Base-by-base conservation (phyloP, 2,888 invertebrate species). In the Tuberolachnus salignus region DNA sequence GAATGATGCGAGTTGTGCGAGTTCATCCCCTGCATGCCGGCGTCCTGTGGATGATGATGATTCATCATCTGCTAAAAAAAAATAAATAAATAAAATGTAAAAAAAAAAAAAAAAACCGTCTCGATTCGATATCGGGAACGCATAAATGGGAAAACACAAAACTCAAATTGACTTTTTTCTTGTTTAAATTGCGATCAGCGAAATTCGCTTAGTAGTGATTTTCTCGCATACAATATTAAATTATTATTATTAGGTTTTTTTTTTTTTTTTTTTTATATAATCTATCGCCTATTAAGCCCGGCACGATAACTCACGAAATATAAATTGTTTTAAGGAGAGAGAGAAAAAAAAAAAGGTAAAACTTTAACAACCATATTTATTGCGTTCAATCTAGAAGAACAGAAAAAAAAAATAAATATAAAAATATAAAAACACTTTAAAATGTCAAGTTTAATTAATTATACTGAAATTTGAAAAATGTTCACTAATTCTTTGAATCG, bases 1-100 rank as follows among this genome's bases (percentile, higher is more conserved):
- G 72, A 73, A 42, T 80, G 80, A 13, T 80, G 64, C 19, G 67
- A 74, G 66, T 73, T 80, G 80, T 67, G 72, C 42, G 66, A 23
- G 49, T 72, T 78, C 78, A 78, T 78, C 42, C 69, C 78, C 69
- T 78, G 78, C 78, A 78, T 69, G 21, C 57, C 67, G 4, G 66
- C 19, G 67, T 67, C 67, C 13, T 78, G 67, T n/a, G 66, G 51
- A 6, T 67, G 67, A 69, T 78, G 78, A n/a, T 78, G 78, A 42
- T 78, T 67, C 66, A 67, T 78, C 78, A 78, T 78, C 78, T 67
- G 66, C 59, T 59, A 16, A 19, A 67, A 78, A 10, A 23, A 66
- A 66, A 74, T n/a, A n/a, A n/a, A n/a, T n/a, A n/a, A n/a, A n/a
- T n/a, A n/a, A n/a, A n/a, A n/a, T n/a, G n/a, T n/a, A n/a, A n/a